A percentile compares a stretch with the other conserved stretches of the same genome.
Conservation (phyloP, 2,888 invertebrate genomes). For the Troilus luridus region DNA sequence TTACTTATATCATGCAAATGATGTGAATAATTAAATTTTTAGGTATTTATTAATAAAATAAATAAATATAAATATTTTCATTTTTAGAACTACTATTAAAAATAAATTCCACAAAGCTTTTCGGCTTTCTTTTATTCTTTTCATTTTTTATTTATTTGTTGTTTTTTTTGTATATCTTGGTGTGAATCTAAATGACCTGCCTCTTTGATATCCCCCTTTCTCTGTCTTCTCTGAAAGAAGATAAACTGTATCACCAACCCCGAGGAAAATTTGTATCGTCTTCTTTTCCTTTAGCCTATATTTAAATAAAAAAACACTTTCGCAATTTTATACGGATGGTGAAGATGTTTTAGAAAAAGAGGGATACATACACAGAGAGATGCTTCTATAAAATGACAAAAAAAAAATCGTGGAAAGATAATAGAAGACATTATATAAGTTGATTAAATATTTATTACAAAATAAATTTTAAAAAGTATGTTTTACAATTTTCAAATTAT, state of each 20-base stretch:
- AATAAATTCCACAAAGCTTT: background rate
- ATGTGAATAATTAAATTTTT: too few species aligned
- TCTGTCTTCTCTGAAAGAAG: background rate
- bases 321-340: background rate
- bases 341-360: too few species aligned
- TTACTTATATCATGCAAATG: too few species aligned
- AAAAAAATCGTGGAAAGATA: too few species aligned
- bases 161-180: background rate
- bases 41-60: too few species aligned
- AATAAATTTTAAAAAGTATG: too few species aligned
- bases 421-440: too few species aligned
- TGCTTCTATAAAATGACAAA: too few species aligned
- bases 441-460: too few species aligned
- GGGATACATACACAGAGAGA: too few species aligned
- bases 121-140: background rate
- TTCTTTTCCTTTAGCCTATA: background rate
- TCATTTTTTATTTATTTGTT: background rate
- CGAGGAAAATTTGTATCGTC: background rate
- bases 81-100: background rate
- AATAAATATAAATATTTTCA: too few species aligned
- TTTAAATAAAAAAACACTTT: background rate
- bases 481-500: too few species aligned
- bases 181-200: slow-evolving; percentile 2
- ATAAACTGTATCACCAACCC: slow-evolving; percentile 15
- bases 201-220: background rate